phyloP scores from a whole-genome alignment of 2,113 vertebrate genomes.

The Spea bombifrons region DNA sequence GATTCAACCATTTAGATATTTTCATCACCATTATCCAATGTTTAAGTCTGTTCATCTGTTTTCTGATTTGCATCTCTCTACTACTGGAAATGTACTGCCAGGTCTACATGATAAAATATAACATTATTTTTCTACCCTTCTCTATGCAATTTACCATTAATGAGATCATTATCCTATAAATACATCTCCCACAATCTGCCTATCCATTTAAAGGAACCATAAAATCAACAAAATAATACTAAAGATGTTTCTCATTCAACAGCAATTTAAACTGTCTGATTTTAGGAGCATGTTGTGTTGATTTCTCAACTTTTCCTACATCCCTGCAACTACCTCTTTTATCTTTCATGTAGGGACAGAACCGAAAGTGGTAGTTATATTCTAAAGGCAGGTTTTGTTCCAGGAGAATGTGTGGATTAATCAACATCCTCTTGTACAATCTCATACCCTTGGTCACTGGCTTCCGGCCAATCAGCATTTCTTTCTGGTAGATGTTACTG shows the following conservation, averaged over 20 bases:
- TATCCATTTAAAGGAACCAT: neutral
- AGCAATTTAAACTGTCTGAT: too few species aligned
- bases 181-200: neutral
- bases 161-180: neutral
- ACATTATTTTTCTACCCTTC: neutral
- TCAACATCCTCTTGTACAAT: too few species aligned
- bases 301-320: too few species aligned
- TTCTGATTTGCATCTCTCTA: slow-evolving; percentile 14
- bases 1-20: slow-evolving; percentile 37
- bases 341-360: too few species aligned
- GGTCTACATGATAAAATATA: neutral
- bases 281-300: too few species aligned
- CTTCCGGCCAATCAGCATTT: too few species aligned
- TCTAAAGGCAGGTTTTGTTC: too few species aligned
- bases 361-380: too few species aligned
- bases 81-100: slow-evolving; percentile 6
- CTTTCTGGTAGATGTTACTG: too few species aligned
- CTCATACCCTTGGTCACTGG: too few species aligned
- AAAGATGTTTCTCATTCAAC: neutral
- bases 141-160: neutral
- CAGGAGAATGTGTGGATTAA: too few species aligned
- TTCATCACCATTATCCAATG: slow-evolving; percentile 34
- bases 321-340: too few species aligned
- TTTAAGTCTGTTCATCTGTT: slow-evolving; percentile 39
- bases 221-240: neutral